Base-by-base conservation (phyloP, 2,888 invertebrate genomes). In the Pammene fasciana region DNA sequence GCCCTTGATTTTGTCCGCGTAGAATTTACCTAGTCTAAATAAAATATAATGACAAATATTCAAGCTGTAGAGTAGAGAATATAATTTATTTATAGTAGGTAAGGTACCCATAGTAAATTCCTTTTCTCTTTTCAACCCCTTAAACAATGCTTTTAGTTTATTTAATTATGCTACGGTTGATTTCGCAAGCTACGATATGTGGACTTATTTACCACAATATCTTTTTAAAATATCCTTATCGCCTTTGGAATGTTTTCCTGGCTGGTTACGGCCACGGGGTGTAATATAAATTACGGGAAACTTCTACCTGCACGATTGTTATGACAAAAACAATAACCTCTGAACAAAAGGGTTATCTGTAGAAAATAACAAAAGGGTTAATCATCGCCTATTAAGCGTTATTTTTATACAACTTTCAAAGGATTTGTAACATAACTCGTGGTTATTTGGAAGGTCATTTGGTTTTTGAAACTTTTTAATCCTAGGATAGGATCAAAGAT, bases 271-370 rank as follows among this genome's bases (percentile, higher is more conserved):
- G n/a, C n/a, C n/a, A 3, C 3, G 4, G 4, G 8, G 8, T 36
- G n/a, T 9, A 36, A 34, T 26, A 13, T 26, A 5, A 11, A 54
- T 13, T 54, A n/a, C 34, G 36, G 36, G 55, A 36, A 36, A 59
- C 7, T n/a, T 26, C 57, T 26, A 26, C 43, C 59, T 59, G 43
- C 7, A 7, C 13, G 41, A 57, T 57, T 59, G 45, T 59, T 57
- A 10, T 13, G 11, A 10, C 13, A 45, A 45, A 26, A 57, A 43
- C 26, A 56, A 56, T 56, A 57, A 59, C n/a, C 26, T 59, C 10
- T 10, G 4, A 14, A 59, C 59, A 59, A 59, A 34, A 14, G 45
- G 55, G 5, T 46, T 56, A 65, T 56, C 46, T 38, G 18, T 18
- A 9, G 11, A 8, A 45, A 16, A 36, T 36, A 46, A 65, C 65